phyloP scores from a whole-genome alignment of 2,797 vertebrate genomes.

The Tapera naevia region DNA sequence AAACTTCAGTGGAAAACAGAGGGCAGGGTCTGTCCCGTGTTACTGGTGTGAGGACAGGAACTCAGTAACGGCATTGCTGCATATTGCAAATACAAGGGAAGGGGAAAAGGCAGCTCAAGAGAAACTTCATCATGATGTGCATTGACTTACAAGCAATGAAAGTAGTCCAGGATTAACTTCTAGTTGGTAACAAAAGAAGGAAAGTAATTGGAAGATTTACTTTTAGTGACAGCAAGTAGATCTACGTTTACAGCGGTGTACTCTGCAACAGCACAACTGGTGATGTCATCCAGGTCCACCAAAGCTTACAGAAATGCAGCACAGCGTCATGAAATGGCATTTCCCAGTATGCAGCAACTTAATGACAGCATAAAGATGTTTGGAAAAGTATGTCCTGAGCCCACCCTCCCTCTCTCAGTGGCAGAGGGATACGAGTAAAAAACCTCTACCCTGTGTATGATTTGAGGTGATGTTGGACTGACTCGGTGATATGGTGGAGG shows the following conservation, averaged over 20 bases:
- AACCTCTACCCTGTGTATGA: fast-evolving
- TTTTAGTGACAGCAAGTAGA: not conserved
- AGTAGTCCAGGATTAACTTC: not conserved
- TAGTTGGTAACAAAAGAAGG: not conserved
- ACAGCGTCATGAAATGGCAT: not conserved
- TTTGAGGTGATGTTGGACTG: not conserved
- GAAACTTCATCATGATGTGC: not conserved
- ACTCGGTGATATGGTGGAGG: not conserved
- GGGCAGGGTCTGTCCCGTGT: not conserved
- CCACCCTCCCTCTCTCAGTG: not conserved
- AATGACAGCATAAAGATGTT: not conserved
- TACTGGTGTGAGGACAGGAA: not conserved
- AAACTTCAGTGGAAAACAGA: not conserved
- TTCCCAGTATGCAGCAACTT: fast-evolving
- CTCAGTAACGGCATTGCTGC: not conserved
- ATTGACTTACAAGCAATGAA: not conserved
- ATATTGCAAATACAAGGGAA: too few relatives aligned
- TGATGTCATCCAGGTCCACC: not conserved
- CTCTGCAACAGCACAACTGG: not conserved
- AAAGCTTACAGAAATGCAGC: not conserved
- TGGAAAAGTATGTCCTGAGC: not conserved
- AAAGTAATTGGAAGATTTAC: not conserved
- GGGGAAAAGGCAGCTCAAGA: not conserved
- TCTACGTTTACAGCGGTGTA: not conserved
- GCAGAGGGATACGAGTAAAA: not conserved